Percentiles rank a stretch among this genome's conserved stretches.
Conservation (phyloP, 2,113 vertebrate species). For the Laticauda laticaudata region DNA sequence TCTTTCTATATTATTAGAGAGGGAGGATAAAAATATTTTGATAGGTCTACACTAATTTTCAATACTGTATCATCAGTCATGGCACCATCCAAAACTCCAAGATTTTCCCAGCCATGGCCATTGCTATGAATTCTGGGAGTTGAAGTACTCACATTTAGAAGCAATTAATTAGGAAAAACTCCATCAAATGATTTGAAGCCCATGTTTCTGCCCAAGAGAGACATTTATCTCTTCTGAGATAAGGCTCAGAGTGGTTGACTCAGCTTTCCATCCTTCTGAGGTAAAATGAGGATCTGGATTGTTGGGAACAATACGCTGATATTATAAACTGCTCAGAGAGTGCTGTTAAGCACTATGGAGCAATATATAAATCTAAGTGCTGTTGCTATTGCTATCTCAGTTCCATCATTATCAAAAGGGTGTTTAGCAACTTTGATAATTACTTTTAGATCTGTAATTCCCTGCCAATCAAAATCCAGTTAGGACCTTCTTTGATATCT, state of each 20-base stretch:
- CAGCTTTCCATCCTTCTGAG: not conserved
- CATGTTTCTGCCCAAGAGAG: not conserved
- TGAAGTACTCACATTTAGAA: not conserved
- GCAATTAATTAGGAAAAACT: not conserved
- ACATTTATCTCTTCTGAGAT: not conserved
- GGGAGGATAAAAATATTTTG: not conserved
- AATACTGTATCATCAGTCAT: not conserved
- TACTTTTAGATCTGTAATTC: not conserved
- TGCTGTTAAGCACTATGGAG: not conserved
- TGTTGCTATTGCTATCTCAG: not conserved
- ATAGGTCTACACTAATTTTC: not conserved
- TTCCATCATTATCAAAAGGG: not conserved
- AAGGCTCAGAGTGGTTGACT: not conserved
- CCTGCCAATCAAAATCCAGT: not conserved
- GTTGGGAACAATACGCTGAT: not conserved
- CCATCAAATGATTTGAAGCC: not conserved
- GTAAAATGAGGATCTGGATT: not conserved
- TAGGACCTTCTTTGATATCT: not conserved
- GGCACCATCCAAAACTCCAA: not conserved
- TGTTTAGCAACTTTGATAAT: not conserved
- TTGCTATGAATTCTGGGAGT: not conserved
- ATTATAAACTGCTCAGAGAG: not conserved
- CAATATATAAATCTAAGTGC: not conserved
- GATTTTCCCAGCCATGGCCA: not conserved
- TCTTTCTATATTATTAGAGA: not conserved